Evolutionary conservation across 2,113 vertebrate species (phyloP).

Genomic region (Semicossyphus pulcher): DNA sequence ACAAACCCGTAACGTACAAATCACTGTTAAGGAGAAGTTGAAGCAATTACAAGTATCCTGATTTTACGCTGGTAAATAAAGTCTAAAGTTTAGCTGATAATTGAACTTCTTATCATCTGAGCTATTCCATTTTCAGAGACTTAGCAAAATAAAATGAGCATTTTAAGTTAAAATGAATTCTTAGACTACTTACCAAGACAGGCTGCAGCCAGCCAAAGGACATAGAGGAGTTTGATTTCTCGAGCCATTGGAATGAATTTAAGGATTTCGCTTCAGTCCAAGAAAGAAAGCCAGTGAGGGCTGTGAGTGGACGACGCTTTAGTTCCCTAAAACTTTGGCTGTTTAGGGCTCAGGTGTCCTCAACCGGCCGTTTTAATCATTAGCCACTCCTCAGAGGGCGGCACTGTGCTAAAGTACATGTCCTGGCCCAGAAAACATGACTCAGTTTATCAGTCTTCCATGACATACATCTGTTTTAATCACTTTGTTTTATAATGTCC

Average conservation of each 20-base stretch:
- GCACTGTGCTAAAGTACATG: slow-evolving; percentile 15
- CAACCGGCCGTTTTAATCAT: slow-evolving; percentile 51
- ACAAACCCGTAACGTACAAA: background rate
- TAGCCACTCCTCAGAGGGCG: slow-evolving; percentile 58
- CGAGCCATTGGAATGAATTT: slow-evolving; percentile 31
- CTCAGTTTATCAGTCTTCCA: background rate
- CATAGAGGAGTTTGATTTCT: background rate
- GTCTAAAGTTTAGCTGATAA: background rate
- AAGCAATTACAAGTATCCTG: background rate
- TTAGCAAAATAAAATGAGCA: background rate
- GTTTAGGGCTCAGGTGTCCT: slow-evolving; percentile 16
- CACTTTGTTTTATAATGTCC: background rate
- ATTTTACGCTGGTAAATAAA: background rate
- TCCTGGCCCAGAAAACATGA: background rate
- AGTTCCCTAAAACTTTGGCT: background rate
- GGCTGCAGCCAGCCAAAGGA: slow-evolving; percentile 30
- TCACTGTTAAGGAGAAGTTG: background rate
- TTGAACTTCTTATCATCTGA: background rate
- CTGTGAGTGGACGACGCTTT: background rate
- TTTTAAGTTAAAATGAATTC: background rate
- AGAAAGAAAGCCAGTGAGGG: background rate
- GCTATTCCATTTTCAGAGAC: background rate
- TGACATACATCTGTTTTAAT: background rate
- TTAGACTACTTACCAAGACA: slow-evolving; percentile 54
- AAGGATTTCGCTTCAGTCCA: background rate